These are phyloP conservation scores for Riptortus pedestris DNA, from an alignment of 1,140 invertebrate genomes.

Conservation along the genomic window DNA sequence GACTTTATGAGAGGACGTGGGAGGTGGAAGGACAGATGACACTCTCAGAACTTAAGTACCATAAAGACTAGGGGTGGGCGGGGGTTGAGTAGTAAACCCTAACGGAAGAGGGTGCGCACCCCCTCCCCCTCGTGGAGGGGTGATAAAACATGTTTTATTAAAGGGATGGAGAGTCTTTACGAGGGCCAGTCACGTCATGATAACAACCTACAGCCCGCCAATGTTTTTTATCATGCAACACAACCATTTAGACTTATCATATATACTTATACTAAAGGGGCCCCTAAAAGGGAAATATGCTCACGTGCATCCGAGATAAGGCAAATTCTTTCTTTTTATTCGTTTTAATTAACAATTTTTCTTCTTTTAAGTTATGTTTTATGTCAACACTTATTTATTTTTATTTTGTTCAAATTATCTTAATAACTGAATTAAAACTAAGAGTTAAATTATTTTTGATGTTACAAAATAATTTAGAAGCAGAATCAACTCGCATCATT, in stretches of 20 bases:
- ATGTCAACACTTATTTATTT: too few species aligned
- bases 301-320: too few species aligned
- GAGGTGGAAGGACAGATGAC: neutral
- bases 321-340: neutral
- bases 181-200: neutral
- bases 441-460: too few species aligned
- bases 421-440: too few species aligned
- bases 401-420: too few species aligned
- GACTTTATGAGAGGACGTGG: too few species aligned
- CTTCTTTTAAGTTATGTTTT: too few species aligned
- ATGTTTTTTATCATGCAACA: neutral
- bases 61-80: neutral
- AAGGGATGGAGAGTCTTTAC: neutral
- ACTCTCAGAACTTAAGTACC: neutral
- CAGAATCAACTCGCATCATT: too few species aligned
- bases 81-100: neutral
- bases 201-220: neutral
- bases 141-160: conserved; percentile 15
- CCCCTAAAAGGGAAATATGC: neutral
- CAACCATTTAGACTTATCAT: neutral
- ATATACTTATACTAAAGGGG: neutral
- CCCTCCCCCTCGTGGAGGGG: neutral
- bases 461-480: too few species aligned
- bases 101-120: conserved; percentile 13
- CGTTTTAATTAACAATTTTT: too few species aligned